Base-by-base conservation (phyloP, 2,888 invertebrate genomes). In the Cylloceria caligata region DNA sequence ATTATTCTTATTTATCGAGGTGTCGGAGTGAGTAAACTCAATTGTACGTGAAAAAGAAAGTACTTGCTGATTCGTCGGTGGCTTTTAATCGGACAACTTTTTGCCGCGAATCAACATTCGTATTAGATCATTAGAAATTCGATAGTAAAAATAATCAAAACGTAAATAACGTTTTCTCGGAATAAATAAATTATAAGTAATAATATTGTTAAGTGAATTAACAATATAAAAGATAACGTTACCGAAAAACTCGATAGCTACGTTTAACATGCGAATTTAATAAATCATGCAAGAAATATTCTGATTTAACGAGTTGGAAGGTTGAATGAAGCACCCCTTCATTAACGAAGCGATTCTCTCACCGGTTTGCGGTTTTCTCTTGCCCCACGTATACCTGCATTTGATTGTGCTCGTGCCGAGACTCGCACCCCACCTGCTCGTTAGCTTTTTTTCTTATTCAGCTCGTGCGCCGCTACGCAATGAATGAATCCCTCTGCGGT, bases 371-470 rank as follows among this genome's bases (percentile, higher is more conserved):
- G 42, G 60, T 60, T 74, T 80, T 68, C 62, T 21, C 11, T n/a
- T n/a, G 60, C 19, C 52, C 62, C 79, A 30, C 67, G 65, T 19
- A 24, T 27, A 34, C 62, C 34, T 30, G 42, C 42, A 68, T 68
- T 74, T 62, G 30, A 68, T 74, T 74, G 64, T 34, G 39, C 52
- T n/a, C 39, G 34, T 27, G 24, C 34, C 47, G n/a, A 45, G 19
- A 27, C 39, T 42, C 42, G 11, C n/a, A 6, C 16, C 60, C 45
- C 72, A 62, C 52, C 9, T 45, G 76, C 21, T 72, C 55, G 52
- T 77, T 73, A 74, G 57, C 47, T 68, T 71, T 62, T 34, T 57
- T 34, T 49, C 42, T 52, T 47, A 49, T 79, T 62, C 30, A 11
- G 49, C 64, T 69, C 49, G 64, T 42, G 42, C 64, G 9, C 24